Evolutionary conservation across 2,888 invertebrate genomes (phyloP), one percentile per base, ranked within the genome.

Genomic region (Drosophila borborema): DNA sequence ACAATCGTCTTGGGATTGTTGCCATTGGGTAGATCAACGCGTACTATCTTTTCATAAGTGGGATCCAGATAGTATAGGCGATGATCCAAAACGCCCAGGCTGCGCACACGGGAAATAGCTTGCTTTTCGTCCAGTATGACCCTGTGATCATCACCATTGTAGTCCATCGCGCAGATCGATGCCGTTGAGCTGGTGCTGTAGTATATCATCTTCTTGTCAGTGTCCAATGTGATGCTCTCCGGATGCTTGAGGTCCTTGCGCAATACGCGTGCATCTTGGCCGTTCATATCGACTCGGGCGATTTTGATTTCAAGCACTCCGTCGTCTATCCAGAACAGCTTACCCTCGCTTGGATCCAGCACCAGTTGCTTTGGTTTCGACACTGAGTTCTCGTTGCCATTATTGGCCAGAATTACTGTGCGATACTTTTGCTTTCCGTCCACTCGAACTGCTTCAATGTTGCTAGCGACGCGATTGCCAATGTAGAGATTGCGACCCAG

Each of bases 301-400:
- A 99, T 96, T 93, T 99, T 99, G 0, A 96, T 97, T 2, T 97
- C 98, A 72, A 94, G 96, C 10, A 98, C 98, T 12, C 99, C 99
- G 80, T 97, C 97, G 91, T 99, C 99, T 12, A 98, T 95, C 99
- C 99, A 99, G 94, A 98, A 99, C 36, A 99, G 93, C 93, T 97
- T 96, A 38, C 99, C 99, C 85, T 97, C 97, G n/a, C 95, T 95
- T 0, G 99, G 98, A 94, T 99, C 98, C 40, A 99, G 94, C 64
- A 97, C 97, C 71, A 99, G 95, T 0, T 97, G 95, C 84, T 95
- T 96, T 0, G 99, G 99, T 82, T 96, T 96, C 0, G 98, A 97
- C 2, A 99, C 97, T 0, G 98, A 98, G 0, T 95, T 95, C 67
- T 94, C 95, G 79, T 96, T 97, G 0, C 98, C 98, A 90, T 98